These are phyloP conservation scores for Caradrina kadenii DNA, from an alignment of 2,888 invertebrate species.

Conservation along the genomic window DNA sequence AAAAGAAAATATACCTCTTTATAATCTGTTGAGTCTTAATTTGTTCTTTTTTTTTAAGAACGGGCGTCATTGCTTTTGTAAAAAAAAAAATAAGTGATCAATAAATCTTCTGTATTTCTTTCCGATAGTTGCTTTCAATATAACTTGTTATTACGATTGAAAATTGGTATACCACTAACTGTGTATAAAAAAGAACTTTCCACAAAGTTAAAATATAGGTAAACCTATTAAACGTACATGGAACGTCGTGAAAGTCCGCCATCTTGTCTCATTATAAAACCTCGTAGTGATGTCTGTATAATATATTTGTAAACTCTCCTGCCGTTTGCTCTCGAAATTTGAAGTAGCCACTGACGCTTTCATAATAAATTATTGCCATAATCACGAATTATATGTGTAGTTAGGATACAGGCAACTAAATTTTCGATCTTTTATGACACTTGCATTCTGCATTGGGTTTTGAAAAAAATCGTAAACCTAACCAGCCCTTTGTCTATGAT, in stretches of 20 bases:
- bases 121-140: not conserved
- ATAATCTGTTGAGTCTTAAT: no score
- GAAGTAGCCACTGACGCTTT: not conserved
- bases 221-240: not conserved
- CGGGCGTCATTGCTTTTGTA: no score
- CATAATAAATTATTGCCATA: not conserved
- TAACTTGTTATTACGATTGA: not conserved
- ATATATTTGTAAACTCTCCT: constrained; percentile 22
- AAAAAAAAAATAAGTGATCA: no score
- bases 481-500: no score
- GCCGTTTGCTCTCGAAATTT: constrained; percentile 29
- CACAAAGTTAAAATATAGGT: not conserved
- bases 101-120: no score
- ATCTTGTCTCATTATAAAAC: constrained; percentile 41
- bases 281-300: constrained; percentile 4
- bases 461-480: no score
- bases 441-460: no score
- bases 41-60: no score
- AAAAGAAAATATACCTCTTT: no score
- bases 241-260: constrained; percentile 10
- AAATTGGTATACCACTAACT: not conserved
- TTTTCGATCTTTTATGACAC: no score
- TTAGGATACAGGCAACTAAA: no score
- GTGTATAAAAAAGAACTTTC: not conserved
- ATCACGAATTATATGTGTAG: not conserved